phyloP scores from a whole-genome alignment of 1,140 invertebrate species.

The Araneus ventricosus region DNA sequence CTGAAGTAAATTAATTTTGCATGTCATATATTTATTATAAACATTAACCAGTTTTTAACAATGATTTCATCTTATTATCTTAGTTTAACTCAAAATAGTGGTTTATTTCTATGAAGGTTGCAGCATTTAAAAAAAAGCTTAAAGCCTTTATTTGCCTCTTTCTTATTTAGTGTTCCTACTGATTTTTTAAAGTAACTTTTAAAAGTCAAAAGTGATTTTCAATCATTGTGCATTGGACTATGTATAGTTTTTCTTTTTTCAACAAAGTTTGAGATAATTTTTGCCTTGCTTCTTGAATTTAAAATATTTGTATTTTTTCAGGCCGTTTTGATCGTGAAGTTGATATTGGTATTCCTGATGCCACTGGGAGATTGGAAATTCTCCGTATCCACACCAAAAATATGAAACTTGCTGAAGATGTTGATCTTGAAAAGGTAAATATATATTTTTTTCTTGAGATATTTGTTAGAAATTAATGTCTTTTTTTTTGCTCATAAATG shows the following conservation, averaged over 20 bases:
- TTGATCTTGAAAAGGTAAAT: constrained; percentile 92
- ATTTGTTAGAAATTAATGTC: no score
- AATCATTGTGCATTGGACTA: no score
- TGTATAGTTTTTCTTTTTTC: neutral
- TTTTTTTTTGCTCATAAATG: neutral
- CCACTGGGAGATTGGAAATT: constrained; percentile 97
- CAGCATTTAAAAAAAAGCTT: no score
- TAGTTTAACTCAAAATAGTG: no score
- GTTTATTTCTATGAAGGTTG: no score
- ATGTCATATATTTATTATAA: no score
- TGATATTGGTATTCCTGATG: constrained; percentile 99
- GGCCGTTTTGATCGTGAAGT: constrained; percentile 99
- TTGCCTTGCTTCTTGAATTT: neutral
- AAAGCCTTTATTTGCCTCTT: neutral
- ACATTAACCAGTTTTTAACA: no score
- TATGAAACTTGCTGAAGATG: constrained; percentile 99
- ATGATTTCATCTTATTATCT: no score
- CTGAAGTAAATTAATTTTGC: no score
- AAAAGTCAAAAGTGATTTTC: neutral
- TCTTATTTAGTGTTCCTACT: neutral
- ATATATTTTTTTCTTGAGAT: neutral
- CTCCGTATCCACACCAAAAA: constrained; percentile 99
- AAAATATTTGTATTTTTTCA: constrained; percentile 69
- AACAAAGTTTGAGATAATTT: neutral
- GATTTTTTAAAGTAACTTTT: neutral